Base-by-base conservation (phyloP, 2,797 vertebrate species). In the Microcaecilia unicolor region DNA sequence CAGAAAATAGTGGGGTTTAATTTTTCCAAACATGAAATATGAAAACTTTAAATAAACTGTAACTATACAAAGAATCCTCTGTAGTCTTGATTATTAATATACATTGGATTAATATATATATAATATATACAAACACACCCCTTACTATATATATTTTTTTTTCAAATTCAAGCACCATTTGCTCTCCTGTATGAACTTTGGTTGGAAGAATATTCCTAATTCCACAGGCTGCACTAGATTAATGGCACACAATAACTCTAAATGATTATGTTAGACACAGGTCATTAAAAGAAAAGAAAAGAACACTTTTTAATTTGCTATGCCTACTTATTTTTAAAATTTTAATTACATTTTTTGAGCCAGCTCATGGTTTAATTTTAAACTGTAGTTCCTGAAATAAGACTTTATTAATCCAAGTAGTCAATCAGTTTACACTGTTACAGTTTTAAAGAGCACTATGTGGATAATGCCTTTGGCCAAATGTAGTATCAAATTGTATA, bases 1-100 rank as follows among this genome's bases (percentile, higher is more conserved):
- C 88, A 88, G 91, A 94, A 95, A 92, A 98, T 93, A 92, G 87
- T 72, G 83, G 89, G 53, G 58, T 55, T 72, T 76, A 86, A 87
- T 89, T 85, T 93, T 76, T 67, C n/a, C 68, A 84, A 85, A 82
- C 74, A 84, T 79, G 78, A 83, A 80, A 66, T 84, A 81, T 78
- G 72, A 79, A n/a, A 79, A 86, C 73, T 79, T 67, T 85, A 81
- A 85, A 85, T 85, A 70, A 80, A 73, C 68, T 81, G 67, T 74
- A 64, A 77, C 58, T 64, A 80, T 85, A 85, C 83, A 87, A 86
- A 89, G 83, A 80, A 73, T 78, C 76, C 78, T 83, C 64, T 81
- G 76, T 67, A 73, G 74, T 64, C 64, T 83, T 67, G 58, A 22
- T 73, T n/a, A n/a, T 48, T 81, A 70, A 77, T 79, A 44, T 84